Base-by-base conservation (phyloP, 2,113 vertebrate genomes). In the Silurus glanis region DNA sequence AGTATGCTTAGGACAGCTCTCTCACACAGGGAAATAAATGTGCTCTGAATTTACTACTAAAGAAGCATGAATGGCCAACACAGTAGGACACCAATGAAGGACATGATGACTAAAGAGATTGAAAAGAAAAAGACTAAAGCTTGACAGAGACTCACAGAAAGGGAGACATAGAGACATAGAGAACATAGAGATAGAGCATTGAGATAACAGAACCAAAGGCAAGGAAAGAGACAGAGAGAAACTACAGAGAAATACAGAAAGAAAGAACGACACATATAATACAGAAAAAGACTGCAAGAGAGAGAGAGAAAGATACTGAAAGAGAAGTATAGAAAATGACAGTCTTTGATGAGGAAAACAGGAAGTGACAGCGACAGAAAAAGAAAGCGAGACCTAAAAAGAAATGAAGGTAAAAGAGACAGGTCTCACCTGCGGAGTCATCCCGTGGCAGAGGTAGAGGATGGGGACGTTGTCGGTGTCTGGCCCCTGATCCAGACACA, bases 401-500 rank as follows among this genome's bases (percentile, higher is more conserved):
- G 25, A 76, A 7, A 76, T 0, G 13, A 56, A 4, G 14, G 9
- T 8, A 25, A 25, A 1, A 28, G 14, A 25, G 45, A 12, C 4
- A 56, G 14, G 13, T 94, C 95, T 94, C 75, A 99, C 98, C 98
- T 99, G 98, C 17, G 98, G 97, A 7, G 97, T 97, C 97, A 99
- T 97, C 85, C 98, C 98, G 0, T 99, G 98, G 93, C 98, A 99
- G 92, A 99, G 96, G 84, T 99, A 99, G 92, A 99, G 91, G 91
- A 99, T 99, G 82, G 98, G 98, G 71, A 97, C 93, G 51, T 99
- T 99, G 94, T 99, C 97, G 1, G 96, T 97, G 87, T 98, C 97
- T 21, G 98, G 97, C 7, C 98, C 98, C 93, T 99, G 98, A 92
- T 99, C 98, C 90, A 99, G 95, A 95, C 98, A 99, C 92, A 99